phyloP scores from a whole-genome alignment of 2,797 vertebrate species.

The Coranthus polyacanthus region DNA sequence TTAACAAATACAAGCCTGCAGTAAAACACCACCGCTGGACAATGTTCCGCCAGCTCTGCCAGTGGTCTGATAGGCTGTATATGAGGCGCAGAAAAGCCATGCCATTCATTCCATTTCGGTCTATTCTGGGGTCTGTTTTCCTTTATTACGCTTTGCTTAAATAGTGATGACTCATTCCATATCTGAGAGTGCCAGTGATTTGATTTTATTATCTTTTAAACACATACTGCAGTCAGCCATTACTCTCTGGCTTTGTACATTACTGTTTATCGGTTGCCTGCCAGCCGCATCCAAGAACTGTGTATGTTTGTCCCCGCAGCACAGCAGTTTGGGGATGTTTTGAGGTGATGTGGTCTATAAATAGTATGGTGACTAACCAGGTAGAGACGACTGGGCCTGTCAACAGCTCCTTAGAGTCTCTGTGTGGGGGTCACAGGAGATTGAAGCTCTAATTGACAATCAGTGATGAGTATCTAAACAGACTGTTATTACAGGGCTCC shows the following conservation, averaged over 20 bases:
- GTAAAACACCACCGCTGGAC: slow-evolving; percentile 80
- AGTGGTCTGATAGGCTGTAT: slow-evolving; percentile 64
- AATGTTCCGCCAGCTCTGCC: slow-evolving; percentile 64
- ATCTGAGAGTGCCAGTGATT: slow-evolving; percentile 46
- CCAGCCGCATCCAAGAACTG: slow-evolving; percentile 21
- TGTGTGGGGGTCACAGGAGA: slow-evolving; percentile 63
- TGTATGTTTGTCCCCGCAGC: slow-evolving; percentile 23
- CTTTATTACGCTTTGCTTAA: slow-evolving; percentile 61
- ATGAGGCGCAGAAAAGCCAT: slow-evolving; percentile 57
- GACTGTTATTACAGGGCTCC: slow-evolving; percentile 54
- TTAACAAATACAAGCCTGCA: slow-evolving; percentile 81
- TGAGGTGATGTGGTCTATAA: slow-evolving; percentile 42
- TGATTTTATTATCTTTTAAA: slow-evolving; percentile 45
- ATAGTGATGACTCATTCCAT: slow-evolving; percentile 58
- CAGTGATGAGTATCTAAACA: slow-evolving; percentile 70
- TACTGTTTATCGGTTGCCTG: slow-evolving; percentile 30
- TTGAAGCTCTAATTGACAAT: slow-evolving; percentile 71
- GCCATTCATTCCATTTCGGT: slow-evolving; percentile 68
- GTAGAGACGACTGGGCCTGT: slow-evolving; percentile 67
- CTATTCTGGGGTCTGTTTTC: slow-evolving; percentile 47
- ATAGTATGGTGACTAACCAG: slow-evolving; percentile 61
- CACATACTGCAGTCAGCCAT: slow-evolving; percentile 37
- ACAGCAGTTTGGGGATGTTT: slow-evolving; percentile 36
- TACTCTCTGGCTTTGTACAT: slow-evolving; percentile 8
- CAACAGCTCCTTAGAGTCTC: slow-evolving; percentile 62